Base-by-base conservation (phyloP, 2,888 invertebrate species). In the Calephelis perditalis region DNA sequence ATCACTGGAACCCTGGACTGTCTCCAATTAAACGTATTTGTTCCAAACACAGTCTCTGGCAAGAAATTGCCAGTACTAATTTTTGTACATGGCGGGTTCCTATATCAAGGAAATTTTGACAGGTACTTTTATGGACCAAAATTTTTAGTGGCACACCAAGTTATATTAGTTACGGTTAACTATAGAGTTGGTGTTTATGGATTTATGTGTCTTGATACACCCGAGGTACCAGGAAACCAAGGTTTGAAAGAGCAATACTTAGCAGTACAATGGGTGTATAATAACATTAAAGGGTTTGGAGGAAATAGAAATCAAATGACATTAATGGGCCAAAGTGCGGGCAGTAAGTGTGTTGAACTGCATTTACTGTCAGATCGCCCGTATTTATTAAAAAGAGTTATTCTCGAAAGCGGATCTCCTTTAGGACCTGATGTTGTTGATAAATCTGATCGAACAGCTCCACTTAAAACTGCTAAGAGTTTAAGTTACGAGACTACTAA, bases 1-100 rank as follows among this genome's bases (percentile, higher is more conserved):
- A 62, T 69, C 73, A 15, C 81, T 73, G 74, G 91, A 74, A 46
- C 76, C 26, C 79, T 89, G 61, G 90, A 92, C 67, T 94, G 94
- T 65, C 82, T 94, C 0, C 92, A 90, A 40, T 40, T 40, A 40
- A 40, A 40, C 8, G 8, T 40, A 40, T 40, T 40, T 40, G 40
- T 40, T 40, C 40, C 40, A 52, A 15, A 9, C 5, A 52, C 10
- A 5, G 12, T 15, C 10, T 52, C 63, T 4, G 63, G 57, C 12
- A 64, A 73, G 9, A 67, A 59, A 6, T 58, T 78, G 0, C 81
- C 86, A 15, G 75, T 86, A 3, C 67, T 85, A 11, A 78, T 86
- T 2, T 86, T 79, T 79, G 78, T 86, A 60, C 72, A 82, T 37
- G 86, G 86, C 26, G 87, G 86, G n/a, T 76, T 76, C 0, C 82